Evolutionary conservation across 2,888 invertebrate species (phyloP).

Genomic region (Antheraea yamamai): DNA sequence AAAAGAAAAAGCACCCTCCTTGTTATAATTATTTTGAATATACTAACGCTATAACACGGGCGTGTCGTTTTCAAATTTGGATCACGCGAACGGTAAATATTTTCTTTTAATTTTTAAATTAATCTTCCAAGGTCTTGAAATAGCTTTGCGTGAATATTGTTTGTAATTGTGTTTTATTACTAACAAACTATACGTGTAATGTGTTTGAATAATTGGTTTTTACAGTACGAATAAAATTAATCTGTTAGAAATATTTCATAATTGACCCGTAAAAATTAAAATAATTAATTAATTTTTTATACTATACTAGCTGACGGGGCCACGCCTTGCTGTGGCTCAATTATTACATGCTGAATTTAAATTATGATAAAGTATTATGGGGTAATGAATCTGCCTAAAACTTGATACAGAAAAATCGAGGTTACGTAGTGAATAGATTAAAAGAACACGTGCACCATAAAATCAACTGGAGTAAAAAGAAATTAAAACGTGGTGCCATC

Average conservation of each 20-base stretch:
- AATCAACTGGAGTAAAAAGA: no score
- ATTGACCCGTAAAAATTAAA: background rate
- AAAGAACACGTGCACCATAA: no score
- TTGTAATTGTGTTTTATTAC: background rate
- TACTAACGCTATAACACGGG: background rate
- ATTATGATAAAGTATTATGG: no score
- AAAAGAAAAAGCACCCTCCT: background rate
- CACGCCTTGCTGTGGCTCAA: no score
- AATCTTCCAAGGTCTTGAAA: conserved; percentile 3
- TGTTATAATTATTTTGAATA: background rate
- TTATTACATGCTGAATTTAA: no score
- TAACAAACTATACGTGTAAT: background rate
- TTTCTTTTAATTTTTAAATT: conserved; percentile 15
- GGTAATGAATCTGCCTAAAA: no score
- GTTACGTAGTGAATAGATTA: no score
- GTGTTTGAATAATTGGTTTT: conserved; percentile 1
- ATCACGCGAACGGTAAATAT: conserved; percentile 1
- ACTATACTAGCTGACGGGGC: no score
- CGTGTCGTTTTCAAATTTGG: conserved; percentile 2
- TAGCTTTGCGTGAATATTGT: conserved; percentile 6
- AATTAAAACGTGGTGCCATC: no score
- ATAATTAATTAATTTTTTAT: background rate
- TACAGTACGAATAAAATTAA: background rate
- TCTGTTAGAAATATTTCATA: background rate
- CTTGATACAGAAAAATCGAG: no score